These are phyloP conservation scores for Schizopygopsis malacanthus DNA, from an alignment of 2,797 vertebrate species.

Conservation along the genomic window DNA sequence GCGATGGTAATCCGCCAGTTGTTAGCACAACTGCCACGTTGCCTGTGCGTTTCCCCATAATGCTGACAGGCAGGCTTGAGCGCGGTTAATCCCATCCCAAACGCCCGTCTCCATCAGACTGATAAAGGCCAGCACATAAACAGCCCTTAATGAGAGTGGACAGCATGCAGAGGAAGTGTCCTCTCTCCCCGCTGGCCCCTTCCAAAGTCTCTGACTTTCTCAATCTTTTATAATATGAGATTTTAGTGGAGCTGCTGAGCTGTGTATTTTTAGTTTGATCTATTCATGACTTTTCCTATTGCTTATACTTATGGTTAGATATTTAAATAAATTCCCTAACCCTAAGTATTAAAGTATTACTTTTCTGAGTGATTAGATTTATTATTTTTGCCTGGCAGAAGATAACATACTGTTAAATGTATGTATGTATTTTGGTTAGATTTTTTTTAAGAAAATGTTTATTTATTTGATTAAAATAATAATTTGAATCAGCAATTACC, in stretches of 20 bases:
- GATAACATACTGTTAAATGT: background rate
- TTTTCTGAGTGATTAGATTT: background rate
- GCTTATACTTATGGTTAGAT: background rate
- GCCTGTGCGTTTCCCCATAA: slow-evolving; percentile 27
- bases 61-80: slow-evolving; percentile 54
- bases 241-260: slow-evolving; percentile 27
- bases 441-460: background rate
- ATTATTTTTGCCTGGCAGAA: background rate
- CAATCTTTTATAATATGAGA: background rate
- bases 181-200: slow-evolving; percentile 3
- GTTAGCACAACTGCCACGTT: slow-evolving; percentile 50
- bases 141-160: slow-evolving; percentile 53
- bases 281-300: slow-evolving; percentile 3
- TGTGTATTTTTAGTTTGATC: slow-evolving; percentile 19
- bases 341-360: background rate
- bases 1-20: slow-evolving; percentile 48
- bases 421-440: background rate
- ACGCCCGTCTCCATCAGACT: slow-evolving; percentile 43
- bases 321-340: slow-evolving; percentile 4
- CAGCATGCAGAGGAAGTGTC: slow-evolving; percentile 42
- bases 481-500: background rate
- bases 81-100: slow-evolving; percentile 49
- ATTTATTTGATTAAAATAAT: background rate
- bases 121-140: slow-evolving; percentile 56
- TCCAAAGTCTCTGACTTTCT: slow-evolving; percentile 25